Percentiles rank a stretch among this genome's conserved stretches.
Evolutionary conservation across 2,888 invertebrate species (phyloP).

Genomic region (Leptinotarsa peninsularis): DNA sequence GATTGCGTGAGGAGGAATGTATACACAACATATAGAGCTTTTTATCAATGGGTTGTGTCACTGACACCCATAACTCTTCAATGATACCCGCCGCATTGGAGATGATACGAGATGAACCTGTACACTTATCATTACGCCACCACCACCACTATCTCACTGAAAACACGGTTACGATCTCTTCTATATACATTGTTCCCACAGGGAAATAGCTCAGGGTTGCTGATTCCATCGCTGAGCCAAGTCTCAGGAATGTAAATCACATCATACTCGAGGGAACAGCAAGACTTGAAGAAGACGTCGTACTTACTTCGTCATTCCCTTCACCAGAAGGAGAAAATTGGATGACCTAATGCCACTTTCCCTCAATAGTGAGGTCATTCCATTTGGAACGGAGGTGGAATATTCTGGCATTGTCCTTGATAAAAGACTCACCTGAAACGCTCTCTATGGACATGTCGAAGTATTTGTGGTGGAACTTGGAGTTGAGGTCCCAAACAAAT

Average conservation of each 20-base stretch:
- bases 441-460: no score
- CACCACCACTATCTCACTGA: neutral
- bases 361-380: no score
- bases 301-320: neutral
- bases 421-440: no score
- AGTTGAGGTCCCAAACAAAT: no score
- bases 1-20: neutral
- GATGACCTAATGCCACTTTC: no score
- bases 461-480: no score
- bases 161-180: neutral
- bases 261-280: neutral
- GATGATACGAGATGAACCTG: neutral
- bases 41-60: neutral
- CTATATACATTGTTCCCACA: neutral
- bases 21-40: constrained; percentile 7
- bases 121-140: constrained; percentile 7
- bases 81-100: neutral
- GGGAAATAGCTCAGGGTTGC: neutral
- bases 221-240: neutral
- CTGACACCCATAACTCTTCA: neutral
- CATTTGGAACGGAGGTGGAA: no score
- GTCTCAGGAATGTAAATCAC: neutral
- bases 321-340: no score
- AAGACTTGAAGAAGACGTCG: neutral
- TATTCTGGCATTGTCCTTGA: no score